A percentile compares a stretch with the other conserved stretches of the same genome.
phyloP scores from a whole-genome alignment of 2,113 vertebrate genomes.

The Hippocampus barbouri region DNA sequence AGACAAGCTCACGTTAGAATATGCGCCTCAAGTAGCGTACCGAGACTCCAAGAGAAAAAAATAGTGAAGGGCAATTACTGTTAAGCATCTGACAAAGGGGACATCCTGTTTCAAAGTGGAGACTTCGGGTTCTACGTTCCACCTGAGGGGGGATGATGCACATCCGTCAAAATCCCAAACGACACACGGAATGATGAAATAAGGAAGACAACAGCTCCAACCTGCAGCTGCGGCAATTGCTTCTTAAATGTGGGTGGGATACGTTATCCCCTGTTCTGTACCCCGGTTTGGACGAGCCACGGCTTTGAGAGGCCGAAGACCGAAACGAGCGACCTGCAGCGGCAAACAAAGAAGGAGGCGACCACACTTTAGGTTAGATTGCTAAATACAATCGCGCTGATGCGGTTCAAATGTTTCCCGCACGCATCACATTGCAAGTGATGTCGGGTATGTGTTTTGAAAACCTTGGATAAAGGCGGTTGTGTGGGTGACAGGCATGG shows the following conservation, averaged over 20 bases:
- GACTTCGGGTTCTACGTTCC: constrained; percentile 1
- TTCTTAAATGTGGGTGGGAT: constrained; percentile 4
- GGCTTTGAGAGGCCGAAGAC: constrained; percentile 12
- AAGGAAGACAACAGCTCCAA: background rate
- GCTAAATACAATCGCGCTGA: background rate
- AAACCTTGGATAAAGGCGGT: constrained; percentile 48
- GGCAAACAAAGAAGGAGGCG: background rate
- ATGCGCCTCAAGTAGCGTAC: background rate
- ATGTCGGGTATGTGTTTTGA: constrained; percentile 23
- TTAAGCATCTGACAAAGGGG: constrained; percentile 5
- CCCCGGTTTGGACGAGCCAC: constrained; percentile 4
- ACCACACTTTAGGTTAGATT: background rate
- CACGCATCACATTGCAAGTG: background rate
- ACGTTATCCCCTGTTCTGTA: constrained; percentile 1
- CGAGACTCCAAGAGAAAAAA: background rate
- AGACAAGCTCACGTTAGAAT: background rate
- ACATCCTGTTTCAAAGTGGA: constrained; percentile 16
- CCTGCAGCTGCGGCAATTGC: constrained; percentile 24
- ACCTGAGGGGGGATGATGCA: background rate
- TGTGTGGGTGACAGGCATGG: constrained; percentile 65
- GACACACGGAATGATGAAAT: background rate
- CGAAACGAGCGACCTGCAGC: constrained; percentile 31
- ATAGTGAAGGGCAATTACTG: constrained; percentile 9
- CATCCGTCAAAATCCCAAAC: background rate
- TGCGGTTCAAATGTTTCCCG: background rate